phyloP scores from a whole-genome alignment of 2,113 vertebrate genomes.

The Eurystomus gularis region DNA sequence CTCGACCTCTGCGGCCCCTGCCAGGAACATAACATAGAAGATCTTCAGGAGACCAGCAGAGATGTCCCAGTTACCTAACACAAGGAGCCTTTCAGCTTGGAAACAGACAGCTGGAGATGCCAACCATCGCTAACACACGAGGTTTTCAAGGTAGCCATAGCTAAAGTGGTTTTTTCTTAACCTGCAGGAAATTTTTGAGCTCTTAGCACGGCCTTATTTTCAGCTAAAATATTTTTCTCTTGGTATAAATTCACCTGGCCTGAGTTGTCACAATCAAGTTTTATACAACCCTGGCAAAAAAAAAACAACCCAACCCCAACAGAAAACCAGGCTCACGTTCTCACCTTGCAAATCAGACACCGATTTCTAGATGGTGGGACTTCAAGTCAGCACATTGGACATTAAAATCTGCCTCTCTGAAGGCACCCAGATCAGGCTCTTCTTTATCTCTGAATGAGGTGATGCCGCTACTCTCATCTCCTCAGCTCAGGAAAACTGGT shows the following conservation, averaged over 20 bases:
- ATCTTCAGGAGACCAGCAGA: slow-evolving; percentile 7
- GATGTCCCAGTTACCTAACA: not conserved
- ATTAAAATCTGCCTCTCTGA: not conserved
- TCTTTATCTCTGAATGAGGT: not conserved
- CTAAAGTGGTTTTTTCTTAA: not conserved
- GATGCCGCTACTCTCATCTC: not conserved
- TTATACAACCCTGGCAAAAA: not conserved
- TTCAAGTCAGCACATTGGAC: not conserved
- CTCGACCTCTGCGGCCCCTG: not conserved
- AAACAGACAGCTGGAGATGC: slow-evolving; percentile 1
- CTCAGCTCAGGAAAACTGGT: not conserved
- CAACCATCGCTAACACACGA: not conserved
- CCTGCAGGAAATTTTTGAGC: not conserved
- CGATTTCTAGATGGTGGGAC: not conserved
- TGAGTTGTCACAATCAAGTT: not conserved
- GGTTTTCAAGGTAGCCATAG: not conserved
- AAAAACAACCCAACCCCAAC: not conserved
- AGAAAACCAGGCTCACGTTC: not conserved
- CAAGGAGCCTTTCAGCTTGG: slow-evolving; percentile 49
- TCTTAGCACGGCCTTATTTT: not conserved
- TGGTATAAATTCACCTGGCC: not conserved
- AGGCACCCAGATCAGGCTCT: not conserved
- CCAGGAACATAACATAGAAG: not conserved
- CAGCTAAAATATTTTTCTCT: not conserved
- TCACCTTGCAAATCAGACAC: not conserved